Evolutionary conservation across 2,113 vertebrate species (phyloP).

Genomic region (Sphyrna mokarran): DNA sequence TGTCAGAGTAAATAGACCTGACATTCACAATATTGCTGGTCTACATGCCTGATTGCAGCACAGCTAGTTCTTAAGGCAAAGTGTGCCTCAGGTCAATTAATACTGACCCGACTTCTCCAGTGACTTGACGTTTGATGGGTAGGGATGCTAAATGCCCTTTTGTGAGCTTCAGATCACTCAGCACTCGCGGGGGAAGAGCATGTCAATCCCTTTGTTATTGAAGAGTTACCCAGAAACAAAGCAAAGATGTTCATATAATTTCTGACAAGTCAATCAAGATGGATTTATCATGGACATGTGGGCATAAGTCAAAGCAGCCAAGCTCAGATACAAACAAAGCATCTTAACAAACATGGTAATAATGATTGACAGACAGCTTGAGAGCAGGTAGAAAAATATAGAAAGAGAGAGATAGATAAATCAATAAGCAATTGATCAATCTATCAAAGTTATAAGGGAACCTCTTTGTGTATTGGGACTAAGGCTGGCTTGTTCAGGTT

Average conservation of each 20-base stretch:
- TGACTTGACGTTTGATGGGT: slow-evolving; percentile 29
- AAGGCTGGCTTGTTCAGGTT: too few relatives aligned
- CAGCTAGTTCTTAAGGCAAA: not conserved
- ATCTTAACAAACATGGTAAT: not conserved
- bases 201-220: slow-evolving; percentile 1
- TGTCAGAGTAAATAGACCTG: slow-evolving; percentile 32
- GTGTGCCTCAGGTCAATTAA: not conserved
- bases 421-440: not conserved
- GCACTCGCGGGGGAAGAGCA: not conserved
- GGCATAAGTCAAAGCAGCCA: not conserved
- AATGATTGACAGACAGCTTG: not conserved
- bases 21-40: slow-evolving; percentile 22
- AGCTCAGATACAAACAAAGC: not conserved
- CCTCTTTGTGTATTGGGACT: not conserved
- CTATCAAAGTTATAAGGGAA: not conserved
- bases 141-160: slow-evolving; percentile 30
- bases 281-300: slow-evolving; percentile 1
- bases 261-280: slow-evolving; percentile 31
- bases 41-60: slow-evolving; percentile 31
- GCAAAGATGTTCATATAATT: slow-evolving; percentile 19
- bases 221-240: slow-evolving; percentile 26
- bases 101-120: not conserved
- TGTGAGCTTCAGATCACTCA: slow-evolving; percentile 31
- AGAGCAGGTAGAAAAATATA: not conserved
- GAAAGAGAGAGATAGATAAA: not conserved